Evolutionary conservation across 2,113 vertebrate genomes (phyloP), one percentile per base, ranked within the genome.

Genomic region (Larimichthys crocea): DNA sequence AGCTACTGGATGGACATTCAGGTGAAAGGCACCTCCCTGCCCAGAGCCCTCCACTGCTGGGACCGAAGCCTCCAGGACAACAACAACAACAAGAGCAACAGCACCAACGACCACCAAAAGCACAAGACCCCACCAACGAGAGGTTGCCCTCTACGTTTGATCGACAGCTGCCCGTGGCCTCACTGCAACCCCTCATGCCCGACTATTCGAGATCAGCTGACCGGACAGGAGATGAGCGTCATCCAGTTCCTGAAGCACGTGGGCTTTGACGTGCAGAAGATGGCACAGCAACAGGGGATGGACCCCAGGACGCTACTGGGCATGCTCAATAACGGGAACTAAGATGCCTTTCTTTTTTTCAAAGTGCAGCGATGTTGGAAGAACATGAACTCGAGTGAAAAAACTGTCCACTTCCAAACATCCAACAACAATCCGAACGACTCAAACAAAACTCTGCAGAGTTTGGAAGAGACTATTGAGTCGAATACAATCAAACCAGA

Each of bases 111-210:
- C 74, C 76, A 61, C 46, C 83, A 76, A 5, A 88, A 82, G 63
- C 75, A 95, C 91, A 95, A 93, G 59, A 74, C 87, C 2, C 93
- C 95, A 0, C 88, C 96, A 65, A 0, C 2, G 1, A 97, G 96
- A 69, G 97, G 97, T 44, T 99, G 98, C 46, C 98, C 96, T 0
- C 60, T 96, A 42, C 97, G 97, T 60, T 86, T 99, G 88, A 96
- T 98, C 4, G 98, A 99, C 96, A 97, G 96, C 94, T 99, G 98
- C 61, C 96, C 97, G 0, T 99, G 97, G 98, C 98, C 98, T 8
- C 98, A 99, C 92, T 99, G 98, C 91, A 99, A 99, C 89, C 98
- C 98, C 17, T 96, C 97, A 0, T 99, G 97, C 90, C 98, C 97
- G 66, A 97, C 97, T 0, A 96, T 98, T 90, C 95, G 96, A 8